A percentile compares a stretch with the other conserved stretches of the same genome.
Conservation (phyloP, 2,797 vertebrate species). For the Crotalus adamanteus region DNA sequence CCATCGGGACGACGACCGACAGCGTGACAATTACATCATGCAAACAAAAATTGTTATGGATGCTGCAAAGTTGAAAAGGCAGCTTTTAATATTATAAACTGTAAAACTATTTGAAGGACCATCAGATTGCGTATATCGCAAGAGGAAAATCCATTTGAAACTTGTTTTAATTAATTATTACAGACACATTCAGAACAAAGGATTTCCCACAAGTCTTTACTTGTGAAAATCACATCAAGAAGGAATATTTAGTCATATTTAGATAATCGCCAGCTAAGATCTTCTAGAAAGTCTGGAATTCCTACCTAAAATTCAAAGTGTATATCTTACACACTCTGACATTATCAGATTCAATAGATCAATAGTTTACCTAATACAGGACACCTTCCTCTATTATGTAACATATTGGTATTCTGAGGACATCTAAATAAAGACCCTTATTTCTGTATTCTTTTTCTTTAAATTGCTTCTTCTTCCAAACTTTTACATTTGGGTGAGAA, state of each 20-base stretch:
- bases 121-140: not conserved
- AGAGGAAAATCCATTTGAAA: not conserved
- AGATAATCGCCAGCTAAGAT: not conserved
- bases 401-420: not conserved
- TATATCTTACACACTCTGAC: not conserved
- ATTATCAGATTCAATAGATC: not conserved
- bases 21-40: too few species aligned
- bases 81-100: not conserved
- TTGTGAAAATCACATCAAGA: not conserved
- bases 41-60: not conserved
- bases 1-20: too few species aligned
- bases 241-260: not conserved
- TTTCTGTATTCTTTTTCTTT: not conserved
- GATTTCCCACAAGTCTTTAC: not conserved
- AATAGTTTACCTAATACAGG: not conserved
- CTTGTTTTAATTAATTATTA: not conserved
- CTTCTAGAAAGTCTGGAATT: not conserved
- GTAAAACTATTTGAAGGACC: not conserved
- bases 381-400: not conserved
- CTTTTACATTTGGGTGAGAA: not conserved
- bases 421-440: not conserved
- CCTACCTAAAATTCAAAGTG: too few species aligned
- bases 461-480: not conserved
- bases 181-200: not conserved
- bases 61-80: not conserved